Evolutionary conservation across 2,797 vertebrate species (phyloP).

Genomic region (Knipowitschia caucasica): DNA sequence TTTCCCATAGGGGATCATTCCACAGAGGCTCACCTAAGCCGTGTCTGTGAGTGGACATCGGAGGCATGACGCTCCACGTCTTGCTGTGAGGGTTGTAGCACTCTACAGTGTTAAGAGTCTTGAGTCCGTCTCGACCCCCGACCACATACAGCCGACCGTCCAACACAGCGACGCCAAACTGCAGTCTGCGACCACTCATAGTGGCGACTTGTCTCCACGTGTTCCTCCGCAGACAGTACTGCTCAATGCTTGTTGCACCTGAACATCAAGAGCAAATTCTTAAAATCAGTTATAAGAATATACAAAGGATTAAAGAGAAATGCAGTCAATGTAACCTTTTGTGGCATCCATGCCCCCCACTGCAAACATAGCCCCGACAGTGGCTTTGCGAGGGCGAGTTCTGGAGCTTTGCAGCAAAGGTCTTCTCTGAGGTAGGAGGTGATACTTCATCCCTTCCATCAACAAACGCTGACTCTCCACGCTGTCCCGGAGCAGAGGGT

Average conservation of each 20-base stretch:
- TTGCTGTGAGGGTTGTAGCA: constrained; percentile 96
- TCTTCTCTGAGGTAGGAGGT: constrained; percentile 90
- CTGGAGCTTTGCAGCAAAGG: constrained; percentile 93
- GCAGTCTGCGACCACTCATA: constrained; percentile 92
- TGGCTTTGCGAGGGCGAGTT: constrained; percentile 94
- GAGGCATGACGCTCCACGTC: constrained; percentile 96
- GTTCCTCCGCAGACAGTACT: constrained; percentile 92
- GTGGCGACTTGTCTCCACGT: constrained; percentile 93
- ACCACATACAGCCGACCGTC: constrained; percentile 94
- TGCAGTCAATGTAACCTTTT: constrained; percentile 79
- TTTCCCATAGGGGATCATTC: too few species aligned
- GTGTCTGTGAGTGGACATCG: constrained; percentile 96
- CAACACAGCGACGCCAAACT: constrained; percentile 93
- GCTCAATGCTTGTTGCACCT: constrained; percentile 98
- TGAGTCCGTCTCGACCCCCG: constrained; percentile 93
- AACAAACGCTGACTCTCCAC: constrained; percentile 96
- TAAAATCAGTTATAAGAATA: neutral
- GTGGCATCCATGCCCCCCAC: constrained; percentile 97
- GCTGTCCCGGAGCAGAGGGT: constrained; percentile 87
- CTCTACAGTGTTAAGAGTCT: constrained; percentile 96
- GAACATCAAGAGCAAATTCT: neutral
- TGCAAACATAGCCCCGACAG: constrained; percentile 92
- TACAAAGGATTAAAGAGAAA: neutral
- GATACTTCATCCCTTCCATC: constrained; percentile 99
- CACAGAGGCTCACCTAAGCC: constrained; percentile 82